Percentiles rank a stretch among this genome's conserved stretches.
Conservation (phyloP, 2,797 vertebrate species). For the Danio choprae region DNA sequence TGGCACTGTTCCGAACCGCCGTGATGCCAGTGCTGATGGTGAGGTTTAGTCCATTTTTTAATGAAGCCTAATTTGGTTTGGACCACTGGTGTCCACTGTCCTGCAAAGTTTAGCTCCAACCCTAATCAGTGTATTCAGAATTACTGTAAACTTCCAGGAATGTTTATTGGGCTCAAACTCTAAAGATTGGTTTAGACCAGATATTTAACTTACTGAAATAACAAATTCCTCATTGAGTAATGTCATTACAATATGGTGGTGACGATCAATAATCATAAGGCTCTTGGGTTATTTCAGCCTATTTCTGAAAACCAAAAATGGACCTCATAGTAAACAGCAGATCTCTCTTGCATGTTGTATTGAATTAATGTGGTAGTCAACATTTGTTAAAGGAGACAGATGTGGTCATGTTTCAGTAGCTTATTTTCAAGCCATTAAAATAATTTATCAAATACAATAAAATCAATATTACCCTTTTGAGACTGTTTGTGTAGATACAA, state of each 20-base stretch:
- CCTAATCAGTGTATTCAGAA: no score
- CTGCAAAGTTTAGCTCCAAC: no score
- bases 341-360: not conserved
- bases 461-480: constrained; percentile 43
- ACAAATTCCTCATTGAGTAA: no score
- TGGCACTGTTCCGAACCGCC: constrained; percentile 87
- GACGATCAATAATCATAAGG: no score
- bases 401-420: not conserved
- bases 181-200: not conserved
- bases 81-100: not conserved
- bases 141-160: no score
- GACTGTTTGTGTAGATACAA: constrained; percentile 19
- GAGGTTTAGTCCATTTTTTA: constrained; percentile 55
- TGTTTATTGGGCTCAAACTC: no score
- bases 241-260: no score
- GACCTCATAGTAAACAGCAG: not conserved
- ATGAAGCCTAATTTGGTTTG: not conserved
- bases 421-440: constrained; percentile 6
- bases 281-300: not conserved
- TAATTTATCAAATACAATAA: constrained; percentile 6
- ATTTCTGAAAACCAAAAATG: not conserved
- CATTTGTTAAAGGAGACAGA: constrained; percentile 9
- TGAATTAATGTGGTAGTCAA: constrained; percentile 6
- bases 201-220: not conserved
- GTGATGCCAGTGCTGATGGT: constrained; percentile 94